phyloP scores from a whole-genome alignment of 2,797 vertebrate species.

The Rhabdophis nuchalis region DNA sequence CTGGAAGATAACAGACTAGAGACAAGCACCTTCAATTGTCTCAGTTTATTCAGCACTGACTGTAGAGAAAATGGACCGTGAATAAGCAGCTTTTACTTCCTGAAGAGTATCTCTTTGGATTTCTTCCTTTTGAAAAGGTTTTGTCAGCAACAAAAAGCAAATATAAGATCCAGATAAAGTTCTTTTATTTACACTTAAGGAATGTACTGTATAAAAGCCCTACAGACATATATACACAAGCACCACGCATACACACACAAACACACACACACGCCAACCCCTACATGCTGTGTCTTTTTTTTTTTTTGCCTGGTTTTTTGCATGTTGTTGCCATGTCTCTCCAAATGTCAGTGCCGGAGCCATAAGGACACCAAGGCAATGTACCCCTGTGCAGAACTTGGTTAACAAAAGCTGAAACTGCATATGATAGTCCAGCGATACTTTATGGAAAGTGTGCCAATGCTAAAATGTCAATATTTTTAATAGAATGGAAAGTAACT shows the following conservation, averaged over 20 bases:
- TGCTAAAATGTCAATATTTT: conserved; percentile 74
- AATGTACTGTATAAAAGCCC: conserved; percentile 65
- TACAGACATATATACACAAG: conserved; percentile 55
- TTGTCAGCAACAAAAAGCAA: conserved; percentile 41
- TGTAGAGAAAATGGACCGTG: conserved; percentile 53
- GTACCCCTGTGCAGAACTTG: conserved; percentile 56
- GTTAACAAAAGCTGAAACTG: conserved; percentile 63
- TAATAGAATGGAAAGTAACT: conserved; percentile 68
- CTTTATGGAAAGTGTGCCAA: conserved; percentile 70
- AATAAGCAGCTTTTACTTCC: conserved; percentile 26
- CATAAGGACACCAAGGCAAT: conserved; percentile 60
- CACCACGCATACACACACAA: conserved; percentile 17
- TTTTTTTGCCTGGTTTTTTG: conserved; percentile 24
- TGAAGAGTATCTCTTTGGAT: conserved; percentile 41
- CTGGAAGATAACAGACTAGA: conserved; percentile 42
- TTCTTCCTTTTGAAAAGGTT: conserved; percentile 23
- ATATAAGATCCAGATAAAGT: conserved; percentile 46
- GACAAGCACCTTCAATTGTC: conserved; percentile 39
- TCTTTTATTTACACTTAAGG: conserved; percentile 58
- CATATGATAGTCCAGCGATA: conserved; percentile 62
- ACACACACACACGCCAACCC: conserved; percentile 35
- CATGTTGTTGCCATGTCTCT: conserved; percentile 54
- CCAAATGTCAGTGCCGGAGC: conserved; percentile 54
- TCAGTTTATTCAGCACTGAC: conserved; percentile 54
- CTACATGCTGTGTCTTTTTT: neutral